phyloP scores from a whole-genome alignment of 2,797 vertebrate genomes.

The Mormyrops attenuatus region DNA sequence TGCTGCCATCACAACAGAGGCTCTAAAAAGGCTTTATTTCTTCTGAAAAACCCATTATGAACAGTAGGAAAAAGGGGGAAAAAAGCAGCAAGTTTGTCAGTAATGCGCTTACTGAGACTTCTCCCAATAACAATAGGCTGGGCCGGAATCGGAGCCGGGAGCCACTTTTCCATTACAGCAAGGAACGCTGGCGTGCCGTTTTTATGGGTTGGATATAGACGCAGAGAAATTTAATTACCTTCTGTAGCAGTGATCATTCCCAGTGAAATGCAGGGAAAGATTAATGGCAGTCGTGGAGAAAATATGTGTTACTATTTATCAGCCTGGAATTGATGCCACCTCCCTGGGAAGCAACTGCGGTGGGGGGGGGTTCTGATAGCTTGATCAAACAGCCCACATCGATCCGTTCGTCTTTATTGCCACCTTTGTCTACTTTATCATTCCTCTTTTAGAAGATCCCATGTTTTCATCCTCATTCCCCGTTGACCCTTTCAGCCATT shows the following conservation, averaged over 20 bases:
- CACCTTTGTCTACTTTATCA: conserved; percentile 4
- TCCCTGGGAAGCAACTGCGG: too few species aligned
- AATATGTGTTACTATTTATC: conserved; percentile 9
- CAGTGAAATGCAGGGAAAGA: conserved; percentile 16
- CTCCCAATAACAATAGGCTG: neutral
- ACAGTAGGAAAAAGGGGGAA: neutral
- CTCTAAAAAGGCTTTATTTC: conserved; percentile 13
- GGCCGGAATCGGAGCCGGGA: neutral
- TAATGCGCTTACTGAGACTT: conserved; percentile 11
- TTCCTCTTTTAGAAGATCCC: neutral
- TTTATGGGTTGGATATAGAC: conserved; percentile 5
- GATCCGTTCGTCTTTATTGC: neutral
- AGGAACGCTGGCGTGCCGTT: neutral
- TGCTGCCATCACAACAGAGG: conserved; percentile 12
- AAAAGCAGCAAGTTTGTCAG: neutral
- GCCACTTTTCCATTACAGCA: neutral
- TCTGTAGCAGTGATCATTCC: conserved; percentile 13
- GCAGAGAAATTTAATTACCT: conserved; percentile 12
- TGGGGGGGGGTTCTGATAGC: neutral
- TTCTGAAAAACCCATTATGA: conserved; percentile 24
- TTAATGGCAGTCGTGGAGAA: neutral
- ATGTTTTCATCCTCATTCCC: neutral
- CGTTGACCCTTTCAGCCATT: neutral
- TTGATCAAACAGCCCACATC: neutral
- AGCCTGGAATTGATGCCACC: neutral